Conservation (phyloP, 2,113 vertebrate genomes). For the Takifugu bimaculatus region DNA sequence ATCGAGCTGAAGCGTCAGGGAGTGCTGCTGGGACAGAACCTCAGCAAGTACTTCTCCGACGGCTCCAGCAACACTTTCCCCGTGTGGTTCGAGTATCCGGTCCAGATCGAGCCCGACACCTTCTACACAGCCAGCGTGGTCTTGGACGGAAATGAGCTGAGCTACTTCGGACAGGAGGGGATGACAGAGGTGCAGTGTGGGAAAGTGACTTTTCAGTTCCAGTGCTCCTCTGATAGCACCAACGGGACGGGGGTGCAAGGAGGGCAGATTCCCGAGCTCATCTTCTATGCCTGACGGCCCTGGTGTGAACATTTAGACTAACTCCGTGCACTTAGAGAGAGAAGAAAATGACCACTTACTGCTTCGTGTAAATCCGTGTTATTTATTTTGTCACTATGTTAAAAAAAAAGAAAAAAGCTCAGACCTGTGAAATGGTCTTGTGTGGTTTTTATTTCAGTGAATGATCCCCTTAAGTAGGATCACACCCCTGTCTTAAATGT, state of each 20-base stretch:
- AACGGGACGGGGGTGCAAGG: slow-evolving; percentile 97
- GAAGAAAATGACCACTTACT: slow-evolving; percentile 36
- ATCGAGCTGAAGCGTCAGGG: slow-evolving; percentile 96
- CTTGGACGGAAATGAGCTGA: slow-evolving; percentile 92
- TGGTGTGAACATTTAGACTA: slow-evolving; percentile 6
- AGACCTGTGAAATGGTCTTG: slow-evolving; percentile 25
- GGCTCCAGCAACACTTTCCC: slow-evolving; percentile 97
- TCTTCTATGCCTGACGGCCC: slow-evolving; percentile 89
- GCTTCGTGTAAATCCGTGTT: slow-evolving; percentile 38
- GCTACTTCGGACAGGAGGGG: slow-evolving; percentile 96
- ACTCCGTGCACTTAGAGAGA: slow-evolving; percentile 36
- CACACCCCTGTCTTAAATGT: slow-evolving; percentile 29
- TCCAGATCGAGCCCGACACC: slow-evolving; percentile 95
- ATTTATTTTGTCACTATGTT: slow-evolving; percentile 58
- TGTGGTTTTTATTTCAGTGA: slow-evolving; percentile 39
- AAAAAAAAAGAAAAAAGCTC: slow-evolving; percentile 1
- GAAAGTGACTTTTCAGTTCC: slow-evolving; percentile 96
- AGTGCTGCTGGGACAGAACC: slow-evolving; percentile 89
- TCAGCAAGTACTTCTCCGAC: slow-evolving; percentile 96
- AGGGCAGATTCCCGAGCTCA: slow-evolving; percentile 95
- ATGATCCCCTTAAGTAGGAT: slow-evolving; percentile 39
- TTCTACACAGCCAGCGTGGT: slow-evolving; percentile 97
- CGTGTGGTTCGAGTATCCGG: slow-evolving; percentile 95
- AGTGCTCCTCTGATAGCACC: slow-evolving; percentile 97
- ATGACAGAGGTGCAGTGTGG: slow-evolving; percentile 98